Base-by-base conservation (phyloP, 2,888 invertebrate species). In the Eupithecia pulchellata region DNA sequence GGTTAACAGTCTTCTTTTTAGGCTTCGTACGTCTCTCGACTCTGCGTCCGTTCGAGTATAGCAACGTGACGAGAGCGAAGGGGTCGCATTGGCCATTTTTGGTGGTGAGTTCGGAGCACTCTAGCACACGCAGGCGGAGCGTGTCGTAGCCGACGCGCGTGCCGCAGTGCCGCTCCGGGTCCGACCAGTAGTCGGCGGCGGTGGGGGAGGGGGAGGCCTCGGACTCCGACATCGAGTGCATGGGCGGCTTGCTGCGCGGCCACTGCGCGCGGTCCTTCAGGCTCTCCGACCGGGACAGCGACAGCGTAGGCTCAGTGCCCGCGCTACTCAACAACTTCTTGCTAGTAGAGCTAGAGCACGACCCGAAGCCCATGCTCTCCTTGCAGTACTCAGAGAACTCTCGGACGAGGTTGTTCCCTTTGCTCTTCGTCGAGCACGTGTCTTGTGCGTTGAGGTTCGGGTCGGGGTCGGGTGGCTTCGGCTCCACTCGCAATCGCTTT, bases 41-140 rank as follows among this genome's bases (percentile, higher is more conserved):
- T 91, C 96, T 95, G 87, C 97, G 96, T 74, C 97, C 97, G 91
- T 97, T 98, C 74, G 97, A 96, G 90, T 97, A 97, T 73, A 96
- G 95, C 71, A 97, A 96, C 65, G 97, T 96, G 83, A 98, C 96
- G 79, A 97, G 95, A 78, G 97, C 98, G 91, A 97, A 98, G 17
- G 98, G 98, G 93, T 98, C 98, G 94, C 98, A 98, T 82, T 97
- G 96, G 81, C 98, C 98, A 91, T 97, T 98, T 88, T 97, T 97
- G 78, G 98, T 96, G 75, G 98, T 97, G 87, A 98, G 95, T 90
- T 98, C 98, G 77, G 96, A 96, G 91, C 98, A 98, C 91, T 98
- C 98, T 78, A 97, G 95, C 73, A 98, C 96, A 78, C 97, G 95
- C 77, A 97, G 95, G 69, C 95, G 93, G 60, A 94, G 80, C 68